Evolutionary conservation across 1,140 invertebrate species (phyloP).

Genomic region (Amyelois transitella): DNA sequence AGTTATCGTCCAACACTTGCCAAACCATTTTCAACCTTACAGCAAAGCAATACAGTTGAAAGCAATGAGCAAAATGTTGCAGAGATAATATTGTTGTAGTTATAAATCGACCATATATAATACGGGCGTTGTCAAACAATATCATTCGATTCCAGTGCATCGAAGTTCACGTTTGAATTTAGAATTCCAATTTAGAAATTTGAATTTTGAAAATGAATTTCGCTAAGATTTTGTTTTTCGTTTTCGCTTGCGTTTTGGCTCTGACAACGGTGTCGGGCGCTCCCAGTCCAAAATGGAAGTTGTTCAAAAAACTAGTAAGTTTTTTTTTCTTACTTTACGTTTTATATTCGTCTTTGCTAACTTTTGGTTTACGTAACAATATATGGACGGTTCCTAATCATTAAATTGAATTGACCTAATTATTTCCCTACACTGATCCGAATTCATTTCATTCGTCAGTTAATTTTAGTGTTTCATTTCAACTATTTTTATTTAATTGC

Average conservation of each 20-base stretch:
- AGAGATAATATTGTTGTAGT: not conserved
- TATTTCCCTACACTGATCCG: too few species aligned
- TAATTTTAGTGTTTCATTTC: too few species aligned
- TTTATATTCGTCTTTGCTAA: conserved; percentile 1
- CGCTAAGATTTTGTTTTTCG: conserved; percentile 34
- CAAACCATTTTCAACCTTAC: not conserved
- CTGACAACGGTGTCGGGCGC: conserved; percentile 22
- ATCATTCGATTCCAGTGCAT: not conserved
- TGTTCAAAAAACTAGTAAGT: conserved; percentile 56
- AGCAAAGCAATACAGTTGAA: not conserved
- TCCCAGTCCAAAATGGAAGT: conserved; percentile 36
- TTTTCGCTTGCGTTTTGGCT: conserved; percentile 36
- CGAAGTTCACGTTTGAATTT: not conserved
- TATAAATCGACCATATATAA: not conserved
- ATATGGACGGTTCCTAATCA: too few species aligned
- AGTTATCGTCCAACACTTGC: not conserved
- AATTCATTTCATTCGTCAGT: too few species aligned
- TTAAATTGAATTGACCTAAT: too few species aligned
- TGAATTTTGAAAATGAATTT: conserved; percentile 35
- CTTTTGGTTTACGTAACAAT: too few species aligned
- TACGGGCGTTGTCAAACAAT: not conserved
- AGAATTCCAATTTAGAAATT: not conserved
- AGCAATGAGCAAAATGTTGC: not conserved
- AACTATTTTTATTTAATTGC: too few species aligned
- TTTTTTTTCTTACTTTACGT: not conserved